Conservation (phyloP, 2,113 vertebrate genomes). For the Corythoichthys intestinalis region DNA sequence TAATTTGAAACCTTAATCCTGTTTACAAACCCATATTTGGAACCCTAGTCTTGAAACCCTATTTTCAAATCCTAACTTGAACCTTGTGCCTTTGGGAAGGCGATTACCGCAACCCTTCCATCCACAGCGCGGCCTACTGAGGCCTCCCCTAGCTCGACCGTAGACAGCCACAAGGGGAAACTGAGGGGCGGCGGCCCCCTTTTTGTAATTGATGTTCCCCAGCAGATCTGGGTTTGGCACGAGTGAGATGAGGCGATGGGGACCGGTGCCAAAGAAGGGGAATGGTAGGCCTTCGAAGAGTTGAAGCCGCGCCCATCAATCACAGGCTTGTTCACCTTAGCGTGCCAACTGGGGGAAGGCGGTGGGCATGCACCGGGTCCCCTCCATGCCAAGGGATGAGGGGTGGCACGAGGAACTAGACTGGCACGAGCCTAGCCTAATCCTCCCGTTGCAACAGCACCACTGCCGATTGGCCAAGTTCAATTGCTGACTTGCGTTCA, state of each 20-base stretch:
- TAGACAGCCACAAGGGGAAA: slow-evolving; percentile 21
- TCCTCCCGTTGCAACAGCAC: slow-evolving; percentile 63
- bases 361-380: background rate
- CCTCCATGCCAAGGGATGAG: background rate
- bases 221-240: slow-evolving; percentile 64
- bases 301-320: slow-evolving; percentile 77
- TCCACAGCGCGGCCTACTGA: background rate
- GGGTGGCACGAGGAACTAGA: slow-evolving; percentile 56
- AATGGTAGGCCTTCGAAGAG: slow-evolving; percentile 61
- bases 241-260: slow-evolving; percentile 55
- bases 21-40: background rate
- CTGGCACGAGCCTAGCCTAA: slow-evolving; percentile 64
- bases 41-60: background rate
- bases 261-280: slow-evolving; percentile 65
- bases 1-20: background rate
- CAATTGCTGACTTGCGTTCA: background rate
- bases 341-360: slow-evolving; percentile 60
- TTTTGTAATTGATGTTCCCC: slow-evolving; percentile 77
- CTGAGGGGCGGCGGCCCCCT: slow-evolving; percentile 62
- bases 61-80: background rate
- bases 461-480: slow-evolving; percentile 37
- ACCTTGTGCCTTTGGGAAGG: background rate
- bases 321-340: slow-evolving; percentile 76
- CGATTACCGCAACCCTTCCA: background rate
- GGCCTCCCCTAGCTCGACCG: background rate